phyloP scores from a whole-genome alignment of 2,888 invertebrate species.

The Mythimna impura region DNA sequence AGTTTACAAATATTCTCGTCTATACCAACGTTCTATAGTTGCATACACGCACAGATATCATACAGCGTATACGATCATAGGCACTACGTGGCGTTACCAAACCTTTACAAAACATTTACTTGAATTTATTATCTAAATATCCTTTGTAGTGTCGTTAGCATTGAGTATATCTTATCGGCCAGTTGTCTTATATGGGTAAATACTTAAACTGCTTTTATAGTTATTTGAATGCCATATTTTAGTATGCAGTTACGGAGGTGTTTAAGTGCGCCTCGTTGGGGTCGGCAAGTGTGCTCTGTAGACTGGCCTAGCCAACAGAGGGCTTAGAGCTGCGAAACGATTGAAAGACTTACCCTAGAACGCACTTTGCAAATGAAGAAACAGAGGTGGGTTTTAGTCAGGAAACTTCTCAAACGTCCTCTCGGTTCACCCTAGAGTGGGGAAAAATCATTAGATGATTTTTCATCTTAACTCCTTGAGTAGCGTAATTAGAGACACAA shows the following conservation, averaged over 20 bases:
- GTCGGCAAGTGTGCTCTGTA: neutral
- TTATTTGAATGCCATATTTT: slow-evolving; percentile 53
- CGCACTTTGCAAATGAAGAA: no score
- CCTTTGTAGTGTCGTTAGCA: slow-evolving; percentile 52
- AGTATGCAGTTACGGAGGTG: slow-evolving; percentile 35
- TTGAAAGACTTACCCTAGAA: no score
- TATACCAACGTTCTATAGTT: slow-evolving; percentile 35
- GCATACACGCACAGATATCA: slow-evolving; percentile 13
- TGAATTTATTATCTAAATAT: slow-evolving; percentile 39
- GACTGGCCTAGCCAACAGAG: neutral
- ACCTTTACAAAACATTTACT: slow-evolving; percentile 27
- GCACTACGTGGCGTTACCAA: neutral
- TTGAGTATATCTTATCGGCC: slow-evolving; percentile 53
- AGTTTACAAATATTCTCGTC: slow-evolving; percentile 60
- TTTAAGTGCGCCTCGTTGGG: slow-evolving; percentile 8
- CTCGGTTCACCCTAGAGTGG: no score
- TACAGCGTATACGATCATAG: slow-evolving; percentile 5
- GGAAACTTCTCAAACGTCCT: no score
- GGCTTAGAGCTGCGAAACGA: neutral
- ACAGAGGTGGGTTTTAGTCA: no score
- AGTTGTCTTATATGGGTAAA: slow-evolving; percentile 43
- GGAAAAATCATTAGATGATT: no score
- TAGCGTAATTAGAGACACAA: no score
- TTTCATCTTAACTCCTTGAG: no score
- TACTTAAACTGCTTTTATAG: slow-evolving; percentile 53